Evolutionary conservation across 2,888 invertebrate species (phyloP).

Genomic region (Muscina levida): DNA sequence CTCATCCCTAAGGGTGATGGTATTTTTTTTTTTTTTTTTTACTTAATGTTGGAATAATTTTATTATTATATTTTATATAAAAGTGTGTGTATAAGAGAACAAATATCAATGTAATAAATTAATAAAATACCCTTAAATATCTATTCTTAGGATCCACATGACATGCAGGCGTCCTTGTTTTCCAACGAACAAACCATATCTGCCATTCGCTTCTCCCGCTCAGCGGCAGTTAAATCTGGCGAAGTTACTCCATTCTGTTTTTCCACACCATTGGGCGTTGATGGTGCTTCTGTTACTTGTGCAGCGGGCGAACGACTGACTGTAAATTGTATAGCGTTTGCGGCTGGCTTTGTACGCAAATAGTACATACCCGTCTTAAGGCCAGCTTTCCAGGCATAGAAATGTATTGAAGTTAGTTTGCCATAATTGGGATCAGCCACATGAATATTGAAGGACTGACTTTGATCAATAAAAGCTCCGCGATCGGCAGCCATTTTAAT

Average conservation of each 20-base stretch:
- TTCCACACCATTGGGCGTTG: conserved; percentile 64
- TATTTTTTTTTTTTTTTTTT: no score
- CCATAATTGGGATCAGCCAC: conserved; percentile 96
- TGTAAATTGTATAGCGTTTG: conserved; percentile 97
- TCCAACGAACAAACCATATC: conserved; percentile 92
- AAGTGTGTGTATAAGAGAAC: no score
- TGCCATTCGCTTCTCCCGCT: conserved; percentile 83
- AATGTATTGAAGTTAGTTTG: conserved; percentile 98
- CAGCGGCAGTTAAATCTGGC: conserved; percentile 50
- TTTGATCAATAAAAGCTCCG: conserved; percentile 99
- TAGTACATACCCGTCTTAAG: conserved; percentile 99
- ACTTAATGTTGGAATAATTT: no score
- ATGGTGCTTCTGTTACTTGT: conserved; percentile 74
- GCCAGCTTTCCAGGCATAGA: conserved; percentile 97
- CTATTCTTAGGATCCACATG: conserved; percentile 93
- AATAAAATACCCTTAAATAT: no score
- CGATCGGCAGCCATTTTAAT: conserved; percentile 98
- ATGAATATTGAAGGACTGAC: conserved; percentile 98
- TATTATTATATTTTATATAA: no score
- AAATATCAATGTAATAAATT: no score
- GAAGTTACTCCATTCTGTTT: conserved; percentile 43
- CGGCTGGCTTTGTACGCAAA: conserved; percentile 96
- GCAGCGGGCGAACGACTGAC: conserved; percentile 90
- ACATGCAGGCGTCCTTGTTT: conserved; percentile 93
- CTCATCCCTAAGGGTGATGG: no score